Percentiles rank a stretch among this genome's conserved stretches.
Conservation (phyloP, 2,113 vertebrate species). For the Pipa parva region DNA sequence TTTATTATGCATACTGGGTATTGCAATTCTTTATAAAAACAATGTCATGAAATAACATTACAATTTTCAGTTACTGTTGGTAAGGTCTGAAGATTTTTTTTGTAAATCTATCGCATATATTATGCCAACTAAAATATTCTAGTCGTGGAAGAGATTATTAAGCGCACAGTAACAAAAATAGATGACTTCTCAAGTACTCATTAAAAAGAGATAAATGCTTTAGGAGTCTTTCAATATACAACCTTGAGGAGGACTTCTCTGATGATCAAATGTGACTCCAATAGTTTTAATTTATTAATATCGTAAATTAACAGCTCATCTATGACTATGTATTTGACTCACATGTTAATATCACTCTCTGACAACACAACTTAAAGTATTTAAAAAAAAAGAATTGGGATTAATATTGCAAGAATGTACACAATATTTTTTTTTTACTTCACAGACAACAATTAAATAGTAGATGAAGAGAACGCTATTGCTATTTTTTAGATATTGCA, state of each 20-base stretch:
- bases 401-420: not conserved
- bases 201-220: constrained; percentile 36
- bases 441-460: too few species aligned
- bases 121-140: constrained; percentile 7
- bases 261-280: not conserved
- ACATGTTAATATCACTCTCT: constrained; percentile 40
- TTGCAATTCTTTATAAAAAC: constrained; percentile 7
- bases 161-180: constrained; percentile 21
- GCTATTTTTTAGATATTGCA: too few species aligned
- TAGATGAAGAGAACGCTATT: too few species aligned
- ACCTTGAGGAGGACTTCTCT: not conserved
- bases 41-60: constrained; percentile 22
- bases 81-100: constrained; percentile 4
- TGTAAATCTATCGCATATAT: constrained; percentile 19
- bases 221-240: constrained; percentile 7
- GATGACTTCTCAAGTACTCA: constrained; percentile 36
- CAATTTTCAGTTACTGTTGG: constrained; percentile 12
- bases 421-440: not conserved
- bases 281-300: constrained; percentile 7
- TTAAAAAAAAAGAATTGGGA: constrained; percentile 10
- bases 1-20: constrained; percentile 13
- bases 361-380: constrained; percentile 46
- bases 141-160: constrained; percentile 17
- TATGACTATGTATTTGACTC: constrained; percentile 17
- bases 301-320: constrained; percentile 33